Percentiles rank a stretch among this genome's conserved stretches.
phyloP scores from a whole-genome alignment of 2,888 invertebrate species.

The Ichneumon xanthorius region DNA sequence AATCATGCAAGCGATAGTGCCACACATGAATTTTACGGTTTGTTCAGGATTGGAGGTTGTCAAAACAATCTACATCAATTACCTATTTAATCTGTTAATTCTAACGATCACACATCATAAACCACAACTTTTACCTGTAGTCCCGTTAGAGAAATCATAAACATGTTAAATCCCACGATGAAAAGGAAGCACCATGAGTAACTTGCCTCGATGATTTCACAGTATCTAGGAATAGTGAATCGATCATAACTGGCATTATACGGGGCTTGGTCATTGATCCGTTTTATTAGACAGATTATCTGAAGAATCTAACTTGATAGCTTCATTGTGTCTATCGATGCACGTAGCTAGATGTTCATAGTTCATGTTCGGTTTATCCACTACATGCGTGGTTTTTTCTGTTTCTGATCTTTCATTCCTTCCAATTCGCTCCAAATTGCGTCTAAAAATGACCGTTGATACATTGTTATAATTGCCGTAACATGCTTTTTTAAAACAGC shows the following conservation, averaged over 20 bases:
- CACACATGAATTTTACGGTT: background rate
- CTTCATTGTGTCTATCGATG: constrained; percentile 43
- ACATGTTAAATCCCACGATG: background rate
- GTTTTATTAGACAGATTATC: background rate
- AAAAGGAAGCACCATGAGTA: background rate
- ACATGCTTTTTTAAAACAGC: no score
- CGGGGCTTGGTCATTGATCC: background rate
- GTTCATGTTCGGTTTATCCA: background rate
- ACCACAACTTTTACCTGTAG: background rate
- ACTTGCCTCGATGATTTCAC: background rate
- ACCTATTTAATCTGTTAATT: background rate
- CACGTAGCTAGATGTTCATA: constrained; percentile 10
- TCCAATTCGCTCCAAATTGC: constrained; percentile 7
- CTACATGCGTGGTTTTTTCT: background rate
- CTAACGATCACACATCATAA: background rate
- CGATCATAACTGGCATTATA: background rate
- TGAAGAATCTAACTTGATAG: constrained; percentile 29
- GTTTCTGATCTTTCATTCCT: background rate
- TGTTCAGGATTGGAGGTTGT: no score
- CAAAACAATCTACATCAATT: background rate
- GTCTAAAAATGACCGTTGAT: background rate
- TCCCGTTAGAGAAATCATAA: background rate
- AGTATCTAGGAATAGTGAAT: background rate
- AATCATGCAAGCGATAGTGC: background rate
- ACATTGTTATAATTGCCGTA: no score